Base-by-base conservation (phyloP, 2,888 invertebrate genomes). In the Blastobasis adustella region DNA sequence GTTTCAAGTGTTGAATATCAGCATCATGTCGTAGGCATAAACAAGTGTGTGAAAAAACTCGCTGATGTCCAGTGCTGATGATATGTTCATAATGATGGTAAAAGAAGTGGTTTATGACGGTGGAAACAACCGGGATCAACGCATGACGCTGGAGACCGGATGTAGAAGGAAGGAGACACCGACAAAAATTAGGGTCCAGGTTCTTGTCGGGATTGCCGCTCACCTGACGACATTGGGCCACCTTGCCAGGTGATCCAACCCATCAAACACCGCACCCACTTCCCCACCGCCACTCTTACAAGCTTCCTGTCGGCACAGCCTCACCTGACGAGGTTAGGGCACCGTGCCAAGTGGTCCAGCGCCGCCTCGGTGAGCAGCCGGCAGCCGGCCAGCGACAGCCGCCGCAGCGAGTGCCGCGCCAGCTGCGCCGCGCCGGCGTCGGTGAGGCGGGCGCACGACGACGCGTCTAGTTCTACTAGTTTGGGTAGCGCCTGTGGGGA, bases 361-460 rank as follows among this genome's bases (percentile, higher is more conserved):
- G 95, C 93, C 9, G 91, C 90, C 78, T 96, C 96, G 0, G 96
- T 95, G 44, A 96, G 91, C 66, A 95, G 87, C 50, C 94, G 92
- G 76, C 96, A 96, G 60, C 94, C 94, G 51, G 95, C 94, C 61
- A 97, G 85, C 78, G 96, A 95, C 41, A 97, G 88, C 58, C 93
- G 92, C 55, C 91, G 89, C 57, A 97, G 86, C 37, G 93, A 92
- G 55, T 94, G 92, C 55, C 95, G 93, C 49, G 94, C 94, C 46
- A 97, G 89, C 79, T 96, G 96, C 37, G 96, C 96, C 48, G 97
- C 94, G 47, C 97, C 97, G 8, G 96, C 95, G 78, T 98, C 97
- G 0, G 96, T 96, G 44, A 98, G 91, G 37, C 96, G 91, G 53
- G 95, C 93, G 79, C 98, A 98, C 52, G 95, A 95, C 58, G 96